Conservation (phyloP, 2,113 vertebrate genomes). For the Dissostichus mawsoni region DNA sequence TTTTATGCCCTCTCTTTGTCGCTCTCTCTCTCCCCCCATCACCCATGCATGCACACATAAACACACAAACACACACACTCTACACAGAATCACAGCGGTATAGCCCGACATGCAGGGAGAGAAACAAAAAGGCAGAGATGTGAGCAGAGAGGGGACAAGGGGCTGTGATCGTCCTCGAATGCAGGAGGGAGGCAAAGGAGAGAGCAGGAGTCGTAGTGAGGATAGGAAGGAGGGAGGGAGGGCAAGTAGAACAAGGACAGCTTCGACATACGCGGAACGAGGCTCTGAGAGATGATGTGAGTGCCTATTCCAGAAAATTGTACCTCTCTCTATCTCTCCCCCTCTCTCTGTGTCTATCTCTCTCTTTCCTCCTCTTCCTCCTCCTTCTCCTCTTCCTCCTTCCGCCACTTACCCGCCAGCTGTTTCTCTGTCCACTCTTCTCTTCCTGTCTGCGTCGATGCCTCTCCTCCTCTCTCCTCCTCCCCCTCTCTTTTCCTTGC, state of each 20-base stretch:
- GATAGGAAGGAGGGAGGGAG: constrained; percentile 40
- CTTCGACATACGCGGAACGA: constrained; percentile 74
- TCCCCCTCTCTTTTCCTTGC: constrained; percentile 15
- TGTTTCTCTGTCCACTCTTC: constrained; percentile 62
- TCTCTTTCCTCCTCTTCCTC: constrained; percentile 17
- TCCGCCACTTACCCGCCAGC: constrained; percentile 66
- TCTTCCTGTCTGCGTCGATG: constrained; percentile 64
- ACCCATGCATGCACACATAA: constrained; percentile 39
- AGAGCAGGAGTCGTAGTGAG: constrained; percentile 29
- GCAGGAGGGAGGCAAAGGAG: constrained; percentile 48
- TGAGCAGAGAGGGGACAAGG: constrained; percentile 52
- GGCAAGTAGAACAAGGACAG: constrained; percentile 63
- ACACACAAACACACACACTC: constrained; percentile 40
- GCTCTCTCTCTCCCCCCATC: constrained; percentile 35
- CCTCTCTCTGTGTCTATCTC: neutral
- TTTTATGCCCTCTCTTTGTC: constrained; percentile 13
- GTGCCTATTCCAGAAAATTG: constrained; percentile 73
- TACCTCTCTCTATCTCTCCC: constrained; percentile 16
- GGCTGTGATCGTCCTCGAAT: constrained; percentile 53
- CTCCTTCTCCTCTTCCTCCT: constrained; percentile 51
- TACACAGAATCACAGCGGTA: constrained; percentile 68
- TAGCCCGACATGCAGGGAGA: constrained; percentile 69
- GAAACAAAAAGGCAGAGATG: constrained; percentile 64
- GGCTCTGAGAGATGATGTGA: constrained; percentile 86
- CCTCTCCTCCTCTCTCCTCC: constrained; percentile 32